Percentiles rank a stretch among this genome's conserved stretches.
Evolutionary conservation across 2,113 vertebrate species (phyloP).

Genomic region (Oostethus manadensis): DNA sequence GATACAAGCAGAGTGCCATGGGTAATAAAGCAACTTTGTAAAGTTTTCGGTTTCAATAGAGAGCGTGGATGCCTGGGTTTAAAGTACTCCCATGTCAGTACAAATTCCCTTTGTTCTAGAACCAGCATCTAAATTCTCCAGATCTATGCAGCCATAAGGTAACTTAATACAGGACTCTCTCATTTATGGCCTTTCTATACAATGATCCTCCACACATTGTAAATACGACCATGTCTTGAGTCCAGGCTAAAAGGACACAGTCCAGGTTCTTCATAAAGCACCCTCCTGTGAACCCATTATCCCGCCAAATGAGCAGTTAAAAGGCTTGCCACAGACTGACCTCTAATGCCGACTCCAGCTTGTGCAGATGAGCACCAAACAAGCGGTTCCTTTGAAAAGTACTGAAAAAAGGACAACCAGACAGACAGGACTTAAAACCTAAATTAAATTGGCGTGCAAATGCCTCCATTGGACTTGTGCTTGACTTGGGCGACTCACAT

Average conservation of each 20-base stretch:
- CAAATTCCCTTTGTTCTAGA: not conserved
- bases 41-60: conserved; percentile 44
- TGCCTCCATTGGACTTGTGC: conserved; percentile 31
- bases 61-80: conserved; percentile 26
- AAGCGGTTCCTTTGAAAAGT: conserved; percentile 12
- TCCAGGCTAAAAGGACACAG: not conserved
- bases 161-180: conserved; percentile 9
- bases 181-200: too few relatives aligned
- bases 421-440: conserved; percentile 6
- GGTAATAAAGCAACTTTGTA: conserved; percentile 5
- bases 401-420: conserved; percentile 6
- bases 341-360: conserved; percentile 15
- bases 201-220: too few relatives aligned
- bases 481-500: conserved; percentile 14
- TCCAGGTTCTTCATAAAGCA: conserved; percentile 9
- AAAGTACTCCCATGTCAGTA: not conserved
- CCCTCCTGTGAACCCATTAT: conserved; percentile 38
- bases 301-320: conserved; percentile 34
- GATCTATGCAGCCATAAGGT: conserved; percentile 8
- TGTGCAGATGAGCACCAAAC: conserved; percentile 12
- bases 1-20: conserved; percentile 14
- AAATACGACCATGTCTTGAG: not conserved
- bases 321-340: conserved; percentile 31
- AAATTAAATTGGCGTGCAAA: conserved; percentile 23
- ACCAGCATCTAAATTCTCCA: not conserved